Evolutionary conservation across 2,888 invertebrate species (phyloP).

Genomic region (Hesperia comma): DNA sequence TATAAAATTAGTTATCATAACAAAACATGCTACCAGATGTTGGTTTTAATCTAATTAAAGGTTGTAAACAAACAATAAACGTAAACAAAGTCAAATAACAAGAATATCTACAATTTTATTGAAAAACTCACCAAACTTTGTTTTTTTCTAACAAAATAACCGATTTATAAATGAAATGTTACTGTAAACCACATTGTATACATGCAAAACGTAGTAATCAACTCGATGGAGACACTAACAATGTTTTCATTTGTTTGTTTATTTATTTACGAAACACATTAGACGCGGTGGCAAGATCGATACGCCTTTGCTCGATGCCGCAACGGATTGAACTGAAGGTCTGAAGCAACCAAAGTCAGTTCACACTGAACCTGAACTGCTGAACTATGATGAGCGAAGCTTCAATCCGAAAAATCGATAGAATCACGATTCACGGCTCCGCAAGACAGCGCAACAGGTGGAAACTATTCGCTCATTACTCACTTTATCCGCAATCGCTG

Average conservation of each 20-base stretch:
- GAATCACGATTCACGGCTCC: slow-evolving; percentile 8
- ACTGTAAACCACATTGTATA: not conserved
- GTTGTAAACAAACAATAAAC: not conserved
- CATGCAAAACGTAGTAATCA: not conserved
- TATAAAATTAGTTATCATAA: too few relatives aligned
- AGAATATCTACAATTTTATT: not conserved
- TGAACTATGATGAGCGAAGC: not conserved
- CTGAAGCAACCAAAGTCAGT: too few relatives aligned
- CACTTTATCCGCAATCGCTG: slow-evolving; percentile 47
- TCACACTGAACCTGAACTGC: too few relatives aligned
- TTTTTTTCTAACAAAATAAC: not conserved
- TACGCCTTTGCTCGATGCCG: not conserved
- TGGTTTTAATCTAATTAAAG: too few relatives aligned
- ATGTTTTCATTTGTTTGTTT: slow-evolving; percentile 4
- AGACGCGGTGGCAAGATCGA: not conserved
- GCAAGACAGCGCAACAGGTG: slow-evolving; percentile 42
- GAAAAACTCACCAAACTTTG: not conserved
- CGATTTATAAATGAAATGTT: slow-evolving; percentile 5
- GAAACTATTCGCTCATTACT: slow-evolving; percentile 43
- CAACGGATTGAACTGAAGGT: not conserved
- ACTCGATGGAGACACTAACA: too few relatives aligned
- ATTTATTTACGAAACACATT: slow-evolving; percentile 5
- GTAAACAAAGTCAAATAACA: not conserved
- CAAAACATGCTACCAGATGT: too few relatives aligned
- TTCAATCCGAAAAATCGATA: slow-evolving; percentile 42